Percentiles rank a stretch among this genome's conserved stretches.
These are phyloP conservation scores for Dermatophagoides farinae DNA, from an alignment of 1,140 invertebrate species.

Conservation along the genomic window DNA sequence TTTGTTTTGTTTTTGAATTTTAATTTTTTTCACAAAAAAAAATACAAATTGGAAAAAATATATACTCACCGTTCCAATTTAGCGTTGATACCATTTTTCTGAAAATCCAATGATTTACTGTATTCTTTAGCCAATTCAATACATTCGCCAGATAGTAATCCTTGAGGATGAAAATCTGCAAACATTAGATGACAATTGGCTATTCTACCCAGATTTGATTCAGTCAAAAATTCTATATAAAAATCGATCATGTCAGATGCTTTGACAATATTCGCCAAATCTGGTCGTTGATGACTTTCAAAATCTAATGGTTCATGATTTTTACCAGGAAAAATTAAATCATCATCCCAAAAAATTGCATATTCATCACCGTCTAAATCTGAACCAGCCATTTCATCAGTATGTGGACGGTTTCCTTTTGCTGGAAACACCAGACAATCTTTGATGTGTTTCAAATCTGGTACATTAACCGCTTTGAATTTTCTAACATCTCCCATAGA, in stretches of 20 bases:
- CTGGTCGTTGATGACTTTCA: conserved; percentile 12
- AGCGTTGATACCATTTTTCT: conserved; percentile 20
- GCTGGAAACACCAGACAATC: conserved; percentile 18
- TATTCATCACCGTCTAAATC: conserved; percentile 21
- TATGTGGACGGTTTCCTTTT: conserved; percentile 16
- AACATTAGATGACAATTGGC: conserved; percentile 21
- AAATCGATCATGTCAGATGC: conserved; percentile 21
- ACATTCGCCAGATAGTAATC: conserved; percentile 19
- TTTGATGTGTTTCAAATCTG: conserved; percentile 15
- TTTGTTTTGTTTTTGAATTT: no score
- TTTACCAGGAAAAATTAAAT: conserved; percentile 9
- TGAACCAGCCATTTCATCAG: conserved; percentile 18
- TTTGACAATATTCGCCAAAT: not conserved
- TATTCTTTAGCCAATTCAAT: conserved; percentile 19
- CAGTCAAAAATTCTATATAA: conserved; percentile 19
- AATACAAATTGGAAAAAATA: not conserved
- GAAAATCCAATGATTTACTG: conserved; percentile 21
- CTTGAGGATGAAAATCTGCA: conserved; percentile 18
- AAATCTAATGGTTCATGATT: conserved; percentile 24
- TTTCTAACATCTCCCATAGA: conserved; percentile 17
- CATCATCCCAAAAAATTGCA: conserved; percentile 16
- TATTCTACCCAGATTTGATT: conserved; percentile 22
- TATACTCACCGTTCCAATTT: not conserved
- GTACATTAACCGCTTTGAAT: conserved; percentile 15
- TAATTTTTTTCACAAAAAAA: not conserved